Base-by-base conservation (phyloP, 2,888 invertebrate genomes). In the Zygogramma bicolorata region DNA sequence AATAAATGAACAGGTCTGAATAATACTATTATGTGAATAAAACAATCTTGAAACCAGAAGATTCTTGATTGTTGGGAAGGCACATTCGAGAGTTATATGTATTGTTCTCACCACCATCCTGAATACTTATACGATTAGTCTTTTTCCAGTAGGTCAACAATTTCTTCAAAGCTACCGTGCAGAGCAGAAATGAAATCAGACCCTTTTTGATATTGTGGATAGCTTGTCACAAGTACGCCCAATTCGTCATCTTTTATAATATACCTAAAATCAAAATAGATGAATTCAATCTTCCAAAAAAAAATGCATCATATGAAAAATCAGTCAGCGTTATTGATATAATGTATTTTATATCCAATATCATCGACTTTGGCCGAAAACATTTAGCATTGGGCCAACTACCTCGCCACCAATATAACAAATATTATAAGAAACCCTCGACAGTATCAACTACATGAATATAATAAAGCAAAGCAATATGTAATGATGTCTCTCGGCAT, bases 191-290 rank as follows among this genome's bases (percentile, higher is more conserved):
- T 88, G 84, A 94, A 97, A 71, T 93, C 91, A 22, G 88, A 87
- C 66, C 94, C 95, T 85, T 93, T 90, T 66, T 92, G 91, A 78
- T 93, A 89, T 0, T 90, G 88, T 75, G 91, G 91, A 84, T 97
- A 97, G 75, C 94, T 93, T 0, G 96, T 93, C 7, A 96, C 93
- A 60, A 96, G 91, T 53, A 94, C 93, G 13, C 98, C 98, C 31
- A 97, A 88, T 78, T 91, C 92, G 77, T 94, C 91, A 29, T 95
- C 92, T 81, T 93, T 93, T 40, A 98, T 96, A 67, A 93, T 93
- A 86, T 99, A 99, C 63, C 97, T 97, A 86, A 86, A 87, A 82
- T 88, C 88, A 59, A 83, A 67, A 68, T 38, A 34, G 18, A 61
- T 67, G n/a, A 18, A 6, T 25, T 40, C 6, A 40, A 3, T 40